Evolutionary conservation across 2,113 vertebrate species (phyloP).

Genomic region (Saguinus imperator): DNA sequence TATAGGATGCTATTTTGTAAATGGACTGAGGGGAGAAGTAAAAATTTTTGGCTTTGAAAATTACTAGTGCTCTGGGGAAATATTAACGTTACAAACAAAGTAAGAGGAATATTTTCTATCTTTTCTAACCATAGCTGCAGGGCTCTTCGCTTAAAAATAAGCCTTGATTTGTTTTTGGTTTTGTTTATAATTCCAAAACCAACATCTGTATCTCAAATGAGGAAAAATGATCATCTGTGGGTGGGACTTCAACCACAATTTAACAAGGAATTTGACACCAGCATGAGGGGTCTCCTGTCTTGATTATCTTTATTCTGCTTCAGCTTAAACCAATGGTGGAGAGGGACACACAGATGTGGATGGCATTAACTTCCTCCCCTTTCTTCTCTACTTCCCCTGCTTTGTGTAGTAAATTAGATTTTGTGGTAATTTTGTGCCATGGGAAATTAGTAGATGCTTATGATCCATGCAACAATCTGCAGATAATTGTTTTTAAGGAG

Average conservation of each 20-base stretch:
- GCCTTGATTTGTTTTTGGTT: neutral
- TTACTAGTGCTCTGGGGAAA: neutral
- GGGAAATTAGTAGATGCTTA: neutral
- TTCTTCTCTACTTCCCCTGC: neutral
- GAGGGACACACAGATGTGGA: neutral
- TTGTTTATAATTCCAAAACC: neutral
- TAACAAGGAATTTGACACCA: neutral
- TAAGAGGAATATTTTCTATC: neutral
- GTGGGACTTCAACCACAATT: neutral
- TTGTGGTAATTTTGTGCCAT: neutral
- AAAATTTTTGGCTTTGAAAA: neutral
- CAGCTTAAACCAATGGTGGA: neutral
- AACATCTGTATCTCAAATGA: neutral
- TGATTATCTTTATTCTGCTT: neutral
- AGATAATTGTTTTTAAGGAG: neutral
- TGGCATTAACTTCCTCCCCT: neutral
- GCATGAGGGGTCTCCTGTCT: too few relatives aligned
- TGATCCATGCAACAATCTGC: neutral
- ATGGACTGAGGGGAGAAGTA: neutral
- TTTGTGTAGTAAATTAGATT: neutral
- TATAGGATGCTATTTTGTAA: neutral
- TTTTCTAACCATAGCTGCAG: neutral
- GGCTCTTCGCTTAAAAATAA: conserved; percentile 1
- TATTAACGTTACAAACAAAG: neutral
- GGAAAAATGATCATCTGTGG: neutral